These are phyloP conservation scores for Odontomachus brunneus DNA, from an alignment of 1,140 invertebrate species.

Conservation along the genomic window DNA sequence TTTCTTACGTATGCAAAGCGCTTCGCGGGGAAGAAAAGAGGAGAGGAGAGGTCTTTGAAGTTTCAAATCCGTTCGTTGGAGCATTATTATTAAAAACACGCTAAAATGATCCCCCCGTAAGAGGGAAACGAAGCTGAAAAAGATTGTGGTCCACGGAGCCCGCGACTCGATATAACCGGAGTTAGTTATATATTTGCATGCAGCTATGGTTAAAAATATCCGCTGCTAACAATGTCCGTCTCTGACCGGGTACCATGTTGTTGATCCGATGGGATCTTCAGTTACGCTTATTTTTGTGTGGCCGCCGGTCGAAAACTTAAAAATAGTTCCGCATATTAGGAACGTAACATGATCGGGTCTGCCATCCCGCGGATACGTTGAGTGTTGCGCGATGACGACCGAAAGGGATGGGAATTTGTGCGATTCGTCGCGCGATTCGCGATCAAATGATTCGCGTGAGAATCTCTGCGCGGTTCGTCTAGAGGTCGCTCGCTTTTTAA, in stretches of 20 bases:
- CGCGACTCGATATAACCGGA: constrained; percentile 44
- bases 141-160: constrained; percentile 12
- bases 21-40: no score
- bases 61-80: neutral
- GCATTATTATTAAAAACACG: constrained; percentile 29
- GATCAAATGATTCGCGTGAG: no score
- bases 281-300: constrained; percentile 58
- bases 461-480: no score
- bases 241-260: constrained; percentile 50
- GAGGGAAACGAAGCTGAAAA: constrained; percentile 23
- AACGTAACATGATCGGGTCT: constrained; percentile 37
- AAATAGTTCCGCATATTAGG: constrained; percentile 53
- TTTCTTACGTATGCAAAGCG: no score
- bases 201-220: constrained; percentile 58
- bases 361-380: constrained; percentile 13
- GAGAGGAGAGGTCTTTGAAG: no score
- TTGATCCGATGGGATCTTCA: constrained; percentile 50
- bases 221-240: constrained; percentile 56
- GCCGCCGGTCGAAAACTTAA: constrained; percentile 43
- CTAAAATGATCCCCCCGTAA: constrained; percentile 16
- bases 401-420: no score
- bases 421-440: no score
- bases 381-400: neutral
- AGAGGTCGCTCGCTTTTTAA: no score
- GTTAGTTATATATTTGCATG: constrained; percentile 59